Conservation (phyloP, 1,140 invertebrate species). For the Pantala flavescens region DNA sequence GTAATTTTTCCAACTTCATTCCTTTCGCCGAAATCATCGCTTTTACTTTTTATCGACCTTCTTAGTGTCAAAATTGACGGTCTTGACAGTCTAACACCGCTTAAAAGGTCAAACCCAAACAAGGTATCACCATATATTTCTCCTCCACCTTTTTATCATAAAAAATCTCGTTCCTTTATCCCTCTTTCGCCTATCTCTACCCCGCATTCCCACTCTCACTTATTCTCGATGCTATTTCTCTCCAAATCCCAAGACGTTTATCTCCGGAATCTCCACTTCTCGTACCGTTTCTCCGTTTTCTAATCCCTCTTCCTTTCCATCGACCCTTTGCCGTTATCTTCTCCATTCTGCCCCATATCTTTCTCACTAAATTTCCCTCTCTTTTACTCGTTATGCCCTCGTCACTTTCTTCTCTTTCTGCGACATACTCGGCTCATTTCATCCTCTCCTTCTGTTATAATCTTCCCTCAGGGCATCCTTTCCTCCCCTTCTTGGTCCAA, state of each 20-base stretch:
- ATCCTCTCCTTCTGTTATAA: neutral
- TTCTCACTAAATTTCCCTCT: neutral
- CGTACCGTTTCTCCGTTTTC: neutral
- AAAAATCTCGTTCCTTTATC: neutral
- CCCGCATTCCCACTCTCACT: neutral
- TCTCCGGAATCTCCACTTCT: conserved; percentile 4
- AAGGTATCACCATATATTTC: neutral
- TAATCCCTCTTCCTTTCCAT: neutral
- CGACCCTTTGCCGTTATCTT: neutral
- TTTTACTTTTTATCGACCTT: neutral
- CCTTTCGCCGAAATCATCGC: no score
- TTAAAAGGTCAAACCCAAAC: no score
- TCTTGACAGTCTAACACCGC: no score
- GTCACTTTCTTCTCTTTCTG: neutral
- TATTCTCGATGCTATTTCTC: neutral
- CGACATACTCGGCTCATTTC: neutral
- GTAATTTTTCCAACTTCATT: no score
- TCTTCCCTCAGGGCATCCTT: neutral
- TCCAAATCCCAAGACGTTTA: conserved; percentile 6
- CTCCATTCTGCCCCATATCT: neutral
- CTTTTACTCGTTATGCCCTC: neutral
- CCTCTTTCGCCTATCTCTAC: neutral
- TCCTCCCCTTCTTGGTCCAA: neutral
- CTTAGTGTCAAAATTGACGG: neutral
- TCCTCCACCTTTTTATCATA: neutral